phyloP scores from a whole-genome alignment of 2,888 invertebrate genomes.

The Epinotia bilunana region DNA sequence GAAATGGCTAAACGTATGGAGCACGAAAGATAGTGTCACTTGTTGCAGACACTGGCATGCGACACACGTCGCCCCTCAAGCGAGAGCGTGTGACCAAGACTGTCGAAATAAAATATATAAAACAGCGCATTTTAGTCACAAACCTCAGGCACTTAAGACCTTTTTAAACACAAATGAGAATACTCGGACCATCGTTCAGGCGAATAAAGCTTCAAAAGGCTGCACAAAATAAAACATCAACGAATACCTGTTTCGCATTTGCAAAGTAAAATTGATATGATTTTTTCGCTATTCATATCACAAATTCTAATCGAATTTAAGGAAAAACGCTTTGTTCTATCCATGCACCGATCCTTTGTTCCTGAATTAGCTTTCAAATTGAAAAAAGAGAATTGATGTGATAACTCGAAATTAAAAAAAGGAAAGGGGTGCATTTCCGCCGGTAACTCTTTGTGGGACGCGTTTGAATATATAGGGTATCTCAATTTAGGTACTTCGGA shows the following conservation, averaged over 20 bases:
- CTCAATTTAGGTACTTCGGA: no score
- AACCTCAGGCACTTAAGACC: not conserved
- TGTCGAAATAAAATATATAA: slow-evolving; percentile 1
- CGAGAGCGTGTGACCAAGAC: slow-evolving; percentile 6
- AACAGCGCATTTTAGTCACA: not conserved
- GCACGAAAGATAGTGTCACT: slow-evolving; percentile 61
- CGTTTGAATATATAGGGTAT: no score
- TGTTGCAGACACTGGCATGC: slow-evolving; percentile 67
- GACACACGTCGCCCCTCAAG: slow-evolving; percentile 47
- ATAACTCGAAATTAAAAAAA: not conserved
- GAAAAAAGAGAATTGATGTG: not conserved
- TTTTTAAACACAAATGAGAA: not conserved
- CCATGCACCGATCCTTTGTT: not conserved
- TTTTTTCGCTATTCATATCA: not conserved
- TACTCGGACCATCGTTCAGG: slow-evolving; percentile 22
- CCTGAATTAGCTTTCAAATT: not conserved
- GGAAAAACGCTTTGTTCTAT: not conserved
- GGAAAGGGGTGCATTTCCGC: no score
- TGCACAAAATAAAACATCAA: not conserved
- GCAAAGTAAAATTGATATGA: not conserved
- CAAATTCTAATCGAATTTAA: not conserved
- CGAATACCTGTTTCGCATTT: not conserved
- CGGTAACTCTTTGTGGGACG: no score
- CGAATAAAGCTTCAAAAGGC: slow-evolving; percentile 2
- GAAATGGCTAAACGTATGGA: slow-evolving; percentile 42